Evolutionary conservation across 2,797 vertebrate species (phyloP), one percentile per base, ranked within the genome.

Genomic region (Myoxocephalus aenaeus): DNA sequence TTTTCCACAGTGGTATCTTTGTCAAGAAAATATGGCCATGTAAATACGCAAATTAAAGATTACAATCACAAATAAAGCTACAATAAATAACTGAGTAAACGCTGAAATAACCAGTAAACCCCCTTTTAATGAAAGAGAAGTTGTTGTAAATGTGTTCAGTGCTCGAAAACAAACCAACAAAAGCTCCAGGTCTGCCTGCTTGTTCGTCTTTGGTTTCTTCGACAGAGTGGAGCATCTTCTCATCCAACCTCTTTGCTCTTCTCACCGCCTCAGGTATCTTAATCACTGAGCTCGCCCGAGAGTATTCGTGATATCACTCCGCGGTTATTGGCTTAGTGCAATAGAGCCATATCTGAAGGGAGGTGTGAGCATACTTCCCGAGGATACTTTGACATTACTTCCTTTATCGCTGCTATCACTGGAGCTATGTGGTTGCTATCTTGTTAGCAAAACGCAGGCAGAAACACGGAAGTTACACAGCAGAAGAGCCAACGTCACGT

Each of bases 161-260:
- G 46, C 18, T 50, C 3, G 1, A 50, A 57, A 58, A n/a, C 17
- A 34, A 58, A 17, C 9, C 17, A 51, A 12, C 22, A 27, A 48
- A 3, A 7, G 4, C 40, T 13, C 29, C 42, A 7, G 32, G 12
- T 12, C 56, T 2, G n/a, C 9, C 15, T 1, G 38, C 25, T 29
- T 18, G 3, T 53, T 36, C 8, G 69, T 83, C 48, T 54, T n/a
- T 0, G 8, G 0, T 73, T 82, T 89, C 34, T 34, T 1, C 7
- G 25, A 38, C 46, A 8, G 84, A 89, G 88, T 85, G 82, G 10
- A 0, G 0, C 85, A n/a, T 86, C 87, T 2, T 0, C 3, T 4
- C 40, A 42, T 42, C 0, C 4, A 3, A 1, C 5, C 1, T 1
- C 5, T 2, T 5, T 1, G 0, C 0, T 2, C 3, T 2, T 2